phyloP scores from a whole-genome alignment of 64 coral and sea anemone species.

The Porites lutea region DNA sequence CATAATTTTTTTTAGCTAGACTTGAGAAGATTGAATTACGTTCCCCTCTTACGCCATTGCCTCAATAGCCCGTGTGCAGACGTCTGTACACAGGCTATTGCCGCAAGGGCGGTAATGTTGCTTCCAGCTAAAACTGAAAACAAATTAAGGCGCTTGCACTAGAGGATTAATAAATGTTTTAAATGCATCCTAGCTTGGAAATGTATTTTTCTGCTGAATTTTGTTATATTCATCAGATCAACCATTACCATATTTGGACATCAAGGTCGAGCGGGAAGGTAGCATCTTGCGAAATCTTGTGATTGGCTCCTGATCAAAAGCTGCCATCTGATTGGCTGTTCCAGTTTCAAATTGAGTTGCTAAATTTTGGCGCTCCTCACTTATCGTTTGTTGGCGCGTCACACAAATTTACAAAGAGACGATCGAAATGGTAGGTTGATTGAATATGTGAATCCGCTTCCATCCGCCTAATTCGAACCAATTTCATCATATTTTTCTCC shows the following conservation, averaged over 20 bases:
- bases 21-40: too few species aligned
- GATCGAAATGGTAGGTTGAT: constrained; percentile 80
- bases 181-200: not conserved
- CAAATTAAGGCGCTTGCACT: too few species aligned
- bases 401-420: constrained; percentile 41
- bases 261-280: constrained; percentile 72
- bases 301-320: constrained; percentile 69
- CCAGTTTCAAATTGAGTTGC: constrained; percentile 73
- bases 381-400: constrained; percentile 86
- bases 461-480: constrained; percentile 47
- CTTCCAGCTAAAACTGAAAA: too few species aligned
- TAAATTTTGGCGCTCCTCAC: constrained; percentile 66
- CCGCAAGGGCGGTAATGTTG: too few species aligned
- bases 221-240: not conserved
- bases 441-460: constrained; percentile 74
- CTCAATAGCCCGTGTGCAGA: too few species aligned
- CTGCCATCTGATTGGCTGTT: constrained; percentile 78
- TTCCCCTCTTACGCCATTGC: too few species aligned
- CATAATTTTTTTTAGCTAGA: too few species aligned
- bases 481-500: not conserved
- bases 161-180: too few species aligned
- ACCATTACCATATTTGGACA: constrained; percentile 43
- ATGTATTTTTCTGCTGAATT: not conserved
- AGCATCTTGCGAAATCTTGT: constrained; percentile 47
- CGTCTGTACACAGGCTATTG: too few species aligned